These are phyloP conservation scores for Siniperca scherzeri DNA, from an alignment of 2,797 vertebrate genomes.

Conservation along the genomic window DNA sequence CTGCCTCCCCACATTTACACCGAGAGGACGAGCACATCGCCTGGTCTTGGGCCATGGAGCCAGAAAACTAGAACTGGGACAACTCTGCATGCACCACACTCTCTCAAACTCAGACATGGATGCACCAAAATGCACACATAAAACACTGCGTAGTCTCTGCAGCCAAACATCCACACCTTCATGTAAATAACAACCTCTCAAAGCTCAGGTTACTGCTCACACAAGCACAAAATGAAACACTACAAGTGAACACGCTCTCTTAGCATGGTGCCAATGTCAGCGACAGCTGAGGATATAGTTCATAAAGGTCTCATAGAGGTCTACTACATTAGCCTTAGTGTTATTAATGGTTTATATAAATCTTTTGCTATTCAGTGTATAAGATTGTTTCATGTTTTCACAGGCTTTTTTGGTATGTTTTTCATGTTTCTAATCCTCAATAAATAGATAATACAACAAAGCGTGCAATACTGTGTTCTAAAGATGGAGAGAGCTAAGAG, in stretches of 20 bases:
- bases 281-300: slow-evolving; percentile 51
- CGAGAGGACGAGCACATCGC: slow-evolving; percentile 38
- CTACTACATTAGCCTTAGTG: slow-evolving; percentile 47
- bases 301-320: slow-evolving; percentile 44
- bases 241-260: slow-evolving; percentile 44
- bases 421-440: slow-evolving; percentile 77
- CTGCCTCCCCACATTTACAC: slow-evolving; percentile 26
- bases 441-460: slow-evolving; percentile 64
- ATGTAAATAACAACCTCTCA: slow-evolving; percentile 44
- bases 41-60: slow-evolving; percentile 36
- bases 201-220: slow-evolving; percentile 69
- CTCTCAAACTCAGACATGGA: slow-evolving; percentile 24
- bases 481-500: slow-evolving; percentile 1
- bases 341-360: slow-evolving; percentile 64
- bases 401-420: slow-evolving; percentile 64
- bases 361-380: slow-evolving; percentile 64
- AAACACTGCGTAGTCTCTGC: slow-evolving; percentile 24
- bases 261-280: slow-evolving; percentile 73
- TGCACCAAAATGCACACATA: slow-evolving; percentile 27
- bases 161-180: slow-evolving; percentile 30
- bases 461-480: slow-evolving; percentile 42
- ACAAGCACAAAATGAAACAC: slow-evolving; percentile 53
- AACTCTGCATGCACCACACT: slow-evolving; percentile 26
- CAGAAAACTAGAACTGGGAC: slow-evolving; percentile 43
- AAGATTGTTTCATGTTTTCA: slow-evolving; percentile 62